phyloP scores from a whole-genome alignment of 2,888 invertebrate genomes.

The Agapetus fuscipes region DNA sequence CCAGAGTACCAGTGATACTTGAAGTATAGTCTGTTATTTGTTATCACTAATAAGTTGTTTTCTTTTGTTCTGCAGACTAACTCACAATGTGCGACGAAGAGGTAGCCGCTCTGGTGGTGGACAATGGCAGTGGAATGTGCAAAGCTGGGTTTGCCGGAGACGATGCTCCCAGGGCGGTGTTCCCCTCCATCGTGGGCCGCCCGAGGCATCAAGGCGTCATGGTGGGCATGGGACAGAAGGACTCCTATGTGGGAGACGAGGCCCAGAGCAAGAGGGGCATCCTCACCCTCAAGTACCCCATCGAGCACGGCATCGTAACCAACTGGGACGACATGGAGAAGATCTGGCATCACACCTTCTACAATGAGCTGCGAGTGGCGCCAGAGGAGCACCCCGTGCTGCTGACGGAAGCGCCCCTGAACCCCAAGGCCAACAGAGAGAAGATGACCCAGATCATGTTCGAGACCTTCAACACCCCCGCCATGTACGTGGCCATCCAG shows the following conservation, averaged over 20 bases:
- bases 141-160: slow-evolving; percentile 95
- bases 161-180: slow-evolving; percentile 89
- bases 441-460: slow-evolving; percentile 92
- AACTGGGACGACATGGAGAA: slow-evolving; percentile 98
- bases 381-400: slow-evolving; percentile 75
- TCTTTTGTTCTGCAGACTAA: slow-evolving; percentile 31
- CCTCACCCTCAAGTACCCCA: slow-evolving; percentile 76
- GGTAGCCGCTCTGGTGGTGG: slow-evolving; percentile 87
- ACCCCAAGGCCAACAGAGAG: slow-evolving; percentile 81
- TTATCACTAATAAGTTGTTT: too few species aligned
- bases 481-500: slow-evolving; percentile 53
- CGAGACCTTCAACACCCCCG: slow-evolving; percentile 43
- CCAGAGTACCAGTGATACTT: too few species aligned
- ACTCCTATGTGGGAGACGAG: slow-evolving; percentile 93
- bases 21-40: too few species aligned
- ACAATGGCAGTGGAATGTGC: slow-evolving; percentile 98
- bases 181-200: slow-evolving; percentile 91
- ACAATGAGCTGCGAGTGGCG: slow-evolving; percentile 86
- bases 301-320: slow-evolving; percentile 93
- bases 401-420: slow-evolving; percentile 70
- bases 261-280: slow-evolving; percentile 85
- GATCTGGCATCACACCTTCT: slow-evolving; percentile 96
- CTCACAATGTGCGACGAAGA: slow-evolving; percentile 78
- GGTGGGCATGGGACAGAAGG: slow-evolving; percentile 49
- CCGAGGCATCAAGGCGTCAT: slow-evolving; percentile 89